Percentiles rank a stretch among this genome's conserved stretches.
Conservation (phyloP, 2,113 vertebrate genomes). For the Leucopsar rothschildi region DNA sequence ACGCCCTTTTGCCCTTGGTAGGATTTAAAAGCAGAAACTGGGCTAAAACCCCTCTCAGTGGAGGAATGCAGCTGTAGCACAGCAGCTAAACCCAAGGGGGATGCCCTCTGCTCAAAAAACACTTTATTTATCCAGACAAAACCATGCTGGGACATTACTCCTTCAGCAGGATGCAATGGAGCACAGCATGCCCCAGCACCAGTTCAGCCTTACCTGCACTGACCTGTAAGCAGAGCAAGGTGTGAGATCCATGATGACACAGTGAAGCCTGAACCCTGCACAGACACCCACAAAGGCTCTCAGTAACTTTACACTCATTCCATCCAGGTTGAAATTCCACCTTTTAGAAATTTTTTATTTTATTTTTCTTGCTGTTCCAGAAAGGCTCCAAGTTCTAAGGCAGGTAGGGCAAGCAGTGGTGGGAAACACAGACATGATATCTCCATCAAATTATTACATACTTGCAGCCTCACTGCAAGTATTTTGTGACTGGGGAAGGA, state of each 20-base stretch:
- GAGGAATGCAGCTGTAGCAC: accelerated
- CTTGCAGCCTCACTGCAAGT: neutral
- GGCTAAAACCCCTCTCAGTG: neutral
- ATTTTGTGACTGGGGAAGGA: neutral
- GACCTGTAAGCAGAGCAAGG: neutral
- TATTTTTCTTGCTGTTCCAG: neutral
- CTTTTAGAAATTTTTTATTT: accelerated
- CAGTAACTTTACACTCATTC: neutral
- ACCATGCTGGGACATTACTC: accelerated
- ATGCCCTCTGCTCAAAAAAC: neutral
- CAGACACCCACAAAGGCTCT: neutral
- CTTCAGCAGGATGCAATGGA: accelerated
- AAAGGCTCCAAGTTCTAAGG: neutral
- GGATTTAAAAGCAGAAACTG: neutral
- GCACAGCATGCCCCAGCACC: accelerated
- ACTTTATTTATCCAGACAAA: neutral
- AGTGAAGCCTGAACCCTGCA: neutral
- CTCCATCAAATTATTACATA: neutral
- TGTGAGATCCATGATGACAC: accelerated
- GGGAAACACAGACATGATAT: accelerated
- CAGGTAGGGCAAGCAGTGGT: neutral
- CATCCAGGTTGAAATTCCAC: neutral
- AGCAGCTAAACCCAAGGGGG: neutral
- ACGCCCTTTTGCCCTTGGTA: neutral
- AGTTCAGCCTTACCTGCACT: accelerated